Evolutionary conservation across 2,113 vertebrate species (phyloP).

Genomic region (Notothenia coriiceps): DNA sequence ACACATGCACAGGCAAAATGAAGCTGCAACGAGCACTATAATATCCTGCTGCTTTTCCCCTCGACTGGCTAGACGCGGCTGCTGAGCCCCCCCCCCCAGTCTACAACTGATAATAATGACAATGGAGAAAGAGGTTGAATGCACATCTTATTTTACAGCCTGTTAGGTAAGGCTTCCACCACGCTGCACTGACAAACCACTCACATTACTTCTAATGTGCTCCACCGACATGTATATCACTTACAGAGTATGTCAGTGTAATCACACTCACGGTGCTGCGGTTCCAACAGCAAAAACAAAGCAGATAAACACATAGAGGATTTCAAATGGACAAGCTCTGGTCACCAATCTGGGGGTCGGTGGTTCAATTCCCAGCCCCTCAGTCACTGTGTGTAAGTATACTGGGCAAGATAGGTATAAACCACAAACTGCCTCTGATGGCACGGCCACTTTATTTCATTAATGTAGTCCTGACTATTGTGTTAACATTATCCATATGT

Average conservation of each 20-base stretch:
- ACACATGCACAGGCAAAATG: conserved; percentile 1
- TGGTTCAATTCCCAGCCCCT: no score
- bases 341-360: no score
- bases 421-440: neutral
- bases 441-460: no score
- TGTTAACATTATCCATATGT: no score
- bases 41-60: conserved; percentile 34
- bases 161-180: conserved; percentile 58
- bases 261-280: conserved; percentile 16
- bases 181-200: conserved; percentile 65
- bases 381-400: no score
- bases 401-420: neutral
- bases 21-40: neutral
- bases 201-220: conserved; percentile 62
- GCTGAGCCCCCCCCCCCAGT: neutral
- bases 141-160: conserved; percentile 73
- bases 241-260: conserved; percentile 26
- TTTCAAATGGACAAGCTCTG: no score
- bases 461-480: no score
- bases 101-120: conserved; percentile 49
- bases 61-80: conserved; percentile 11
- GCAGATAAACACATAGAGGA: conserved; percentile 12
- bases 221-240: conserved; percentile 36
- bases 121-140: conserved; percentile 47
- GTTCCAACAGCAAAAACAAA: conserved; percentile 2